Evolutionary conservation across 1,140 invertebrate genomes (phyloP).

Genomic region (Orussus abietinus): DNA sequence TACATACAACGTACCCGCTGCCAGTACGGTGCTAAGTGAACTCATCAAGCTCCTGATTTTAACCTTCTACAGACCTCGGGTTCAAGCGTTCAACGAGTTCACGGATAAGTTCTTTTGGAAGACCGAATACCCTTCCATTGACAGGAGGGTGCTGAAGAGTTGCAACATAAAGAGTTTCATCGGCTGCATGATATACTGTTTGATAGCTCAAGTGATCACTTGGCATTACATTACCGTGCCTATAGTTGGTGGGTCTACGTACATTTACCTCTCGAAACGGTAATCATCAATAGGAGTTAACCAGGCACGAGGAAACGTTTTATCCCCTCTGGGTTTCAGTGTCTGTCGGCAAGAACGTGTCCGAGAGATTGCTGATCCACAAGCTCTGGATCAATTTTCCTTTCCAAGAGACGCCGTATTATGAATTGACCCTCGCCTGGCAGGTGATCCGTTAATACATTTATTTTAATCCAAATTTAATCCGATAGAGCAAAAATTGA

Average conservation of each 20-base stretch:
- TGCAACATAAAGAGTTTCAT: constrained; percentile 15
- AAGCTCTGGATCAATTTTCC: constrained; percentile 13
- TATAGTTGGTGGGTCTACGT: constrained; percentile 11
- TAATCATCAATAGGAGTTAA: constrained; percentile 1
- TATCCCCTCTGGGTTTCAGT: constrained; percentile 3
- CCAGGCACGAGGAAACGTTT: background rate
- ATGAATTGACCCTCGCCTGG: constrained; percentile 14
- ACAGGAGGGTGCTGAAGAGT: constrained; percentile 7
- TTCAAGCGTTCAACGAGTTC: constrained; percentile 15
- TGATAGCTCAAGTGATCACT: constrained; percentile 11
- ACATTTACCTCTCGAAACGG: background rate
- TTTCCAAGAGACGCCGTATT: constrained; percentile 13
- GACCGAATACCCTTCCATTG: constrained; percentile 9
- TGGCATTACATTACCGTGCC: constrained; percentile 13
- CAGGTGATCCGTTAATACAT: constrained; percentile 5
- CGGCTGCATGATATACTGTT: constrained; percentile 8
- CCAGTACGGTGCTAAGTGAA: no score
- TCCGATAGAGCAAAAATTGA: background rate
- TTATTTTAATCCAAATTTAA: background rate
- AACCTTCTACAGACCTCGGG: no score
- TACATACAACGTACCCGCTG: no score
- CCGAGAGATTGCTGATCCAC: constrained; percentile 16
- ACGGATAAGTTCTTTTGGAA: constrained; percentile 17
- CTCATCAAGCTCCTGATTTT: no score
- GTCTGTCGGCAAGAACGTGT: constrained; percentile 14